A percentile compares a stretch with the other conserved stretches of the same genome.
Evolutionary conservation across 1,140 invertebrate species (phyloP).

Genomic region (Bombus consobrinus): DNA sequence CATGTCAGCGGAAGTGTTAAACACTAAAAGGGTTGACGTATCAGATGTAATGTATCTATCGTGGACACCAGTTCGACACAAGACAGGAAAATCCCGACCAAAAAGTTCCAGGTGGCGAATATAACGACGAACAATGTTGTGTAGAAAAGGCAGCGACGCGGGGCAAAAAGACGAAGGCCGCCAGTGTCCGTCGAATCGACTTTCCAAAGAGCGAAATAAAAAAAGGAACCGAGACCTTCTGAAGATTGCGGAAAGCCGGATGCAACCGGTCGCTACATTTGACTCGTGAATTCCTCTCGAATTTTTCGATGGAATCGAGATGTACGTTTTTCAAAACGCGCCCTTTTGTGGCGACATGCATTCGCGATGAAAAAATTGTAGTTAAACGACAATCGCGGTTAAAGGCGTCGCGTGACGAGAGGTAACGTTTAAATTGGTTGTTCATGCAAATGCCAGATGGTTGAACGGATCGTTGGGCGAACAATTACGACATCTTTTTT

Average conservation of each 20-base stretch:
- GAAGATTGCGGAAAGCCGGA: constrained; percentile 76
- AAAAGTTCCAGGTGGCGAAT: background rate
- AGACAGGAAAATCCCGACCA: constrained; percentile 10
- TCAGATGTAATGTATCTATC: background rate
- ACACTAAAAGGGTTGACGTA: too few relatives aligned
- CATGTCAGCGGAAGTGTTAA: too few relatives aligned
- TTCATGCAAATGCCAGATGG: constrained; percentile 37
- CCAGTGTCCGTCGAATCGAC: constrained; percentile 28
- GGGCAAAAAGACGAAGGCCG: constrained; percentile 36
- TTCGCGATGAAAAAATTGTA: background rate
- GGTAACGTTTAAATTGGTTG: constrained; percentile 28
- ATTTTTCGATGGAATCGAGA: background rate
- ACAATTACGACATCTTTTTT: constrained; percentile 49
- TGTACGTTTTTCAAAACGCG: background rate
- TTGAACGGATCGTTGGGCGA: constrained; percentile 40
- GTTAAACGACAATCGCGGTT: constrained; percentile 10
- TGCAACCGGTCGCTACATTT: constrained; percentile 44
- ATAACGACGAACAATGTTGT: background rate
- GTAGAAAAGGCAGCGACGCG: background rate
- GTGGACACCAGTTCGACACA: constrained; percentile 6
- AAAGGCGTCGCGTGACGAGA: constrained; percentile 17
- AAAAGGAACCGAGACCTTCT: background rate
- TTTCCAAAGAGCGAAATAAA: constrained; percentile 21
- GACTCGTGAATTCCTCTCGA: background rate
- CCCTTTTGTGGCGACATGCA: too few relatives aligned